Conservation (phyloP, 2,113 vertebrate genomes). For the Otis tarda region DNA sequence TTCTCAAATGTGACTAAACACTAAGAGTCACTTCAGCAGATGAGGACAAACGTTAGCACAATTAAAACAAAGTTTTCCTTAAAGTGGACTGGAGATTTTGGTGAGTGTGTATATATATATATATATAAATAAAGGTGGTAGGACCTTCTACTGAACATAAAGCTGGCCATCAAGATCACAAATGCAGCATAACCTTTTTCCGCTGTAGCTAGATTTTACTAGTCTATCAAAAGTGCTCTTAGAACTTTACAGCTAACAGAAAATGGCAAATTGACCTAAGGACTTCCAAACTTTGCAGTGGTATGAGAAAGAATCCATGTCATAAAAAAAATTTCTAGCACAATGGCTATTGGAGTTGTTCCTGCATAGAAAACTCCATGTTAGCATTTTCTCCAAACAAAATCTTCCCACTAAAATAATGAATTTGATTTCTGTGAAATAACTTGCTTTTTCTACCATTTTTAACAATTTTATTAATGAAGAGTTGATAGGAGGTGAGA, state of each 20-base stretch:
- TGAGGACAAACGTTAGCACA: background rate
- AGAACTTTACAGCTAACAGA: background rate
- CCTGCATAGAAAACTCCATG: background rate
- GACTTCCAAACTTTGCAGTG: background rate
- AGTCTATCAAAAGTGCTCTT: background rate
- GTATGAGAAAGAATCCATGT: background rate
- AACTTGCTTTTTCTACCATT: background rate
- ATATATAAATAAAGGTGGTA: background rate
- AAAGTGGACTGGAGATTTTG: background rate
- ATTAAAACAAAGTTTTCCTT: background rate
- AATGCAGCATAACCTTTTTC: background rate
- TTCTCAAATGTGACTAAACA: background rate
- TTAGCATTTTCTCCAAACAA: background rate
- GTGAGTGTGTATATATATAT: too few relatives aligned
- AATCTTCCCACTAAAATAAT: background rate
- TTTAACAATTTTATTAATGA: background rate
- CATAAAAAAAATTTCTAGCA: background rate
- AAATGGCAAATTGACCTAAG: background rate
- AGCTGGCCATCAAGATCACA: background rate
- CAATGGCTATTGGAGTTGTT: background rate
- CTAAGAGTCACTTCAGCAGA: background rate
- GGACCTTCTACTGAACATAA: background rate
- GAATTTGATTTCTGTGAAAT: background rate
- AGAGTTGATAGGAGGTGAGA: background rate
- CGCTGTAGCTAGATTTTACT: background rate